Conservation (phyloP, 2,797 vertebrate species). For the Channallabes apus region DNA sequence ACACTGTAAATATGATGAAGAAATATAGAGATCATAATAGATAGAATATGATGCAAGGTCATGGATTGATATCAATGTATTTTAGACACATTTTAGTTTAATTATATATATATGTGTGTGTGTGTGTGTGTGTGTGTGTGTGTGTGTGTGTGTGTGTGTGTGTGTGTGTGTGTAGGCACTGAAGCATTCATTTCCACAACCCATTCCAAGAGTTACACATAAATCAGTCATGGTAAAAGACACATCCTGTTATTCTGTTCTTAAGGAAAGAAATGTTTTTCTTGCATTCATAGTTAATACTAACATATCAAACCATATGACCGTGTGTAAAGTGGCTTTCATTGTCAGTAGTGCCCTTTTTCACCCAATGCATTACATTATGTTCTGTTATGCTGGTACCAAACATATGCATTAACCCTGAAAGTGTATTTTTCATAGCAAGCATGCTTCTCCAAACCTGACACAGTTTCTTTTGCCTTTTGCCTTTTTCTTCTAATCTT, state of each 20-base stretch:
- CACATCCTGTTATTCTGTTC: conserved; percentile 70
- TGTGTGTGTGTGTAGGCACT: conserved; percentile 19
- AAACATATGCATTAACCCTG: conserved; percentile 44
- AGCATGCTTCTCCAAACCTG: conserved; percentile 43
- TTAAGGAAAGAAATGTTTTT: conserved; percentile 76
- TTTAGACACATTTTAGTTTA: neutral
- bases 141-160: conserved; percentile 6
- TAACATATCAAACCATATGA: conserved; percentile 61
- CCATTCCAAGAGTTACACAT: conserved; percentile 69
- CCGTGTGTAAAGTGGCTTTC: conserved; percentile 56
- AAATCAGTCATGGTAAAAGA: conserved; percentile 71
- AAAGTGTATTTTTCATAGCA: conserved; percentile 55
- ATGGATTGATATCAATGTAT: conserved; percentile 1
- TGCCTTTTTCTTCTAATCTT: conserved; percentile 25
- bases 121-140: conserved; percentile 17
- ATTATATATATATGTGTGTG: too few species aligned
- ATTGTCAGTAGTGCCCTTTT: conserved; percentile 24
- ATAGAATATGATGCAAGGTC: neutral
- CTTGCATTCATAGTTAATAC: conserved; percentile 70
- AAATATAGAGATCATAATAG: neutral
- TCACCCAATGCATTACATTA: neutral
- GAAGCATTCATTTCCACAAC: conserved; percentile 69
- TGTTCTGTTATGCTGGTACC: conserved; percentile 51
- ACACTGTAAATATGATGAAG: neutral
- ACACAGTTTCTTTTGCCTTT: conserved; percentile 28